A percentile compares a stretch with the other conserved stretches of the same genome.
Conservation (phyloP, 2,888 invertebrate species). For the Nemotelus pantherinus region DNA sequence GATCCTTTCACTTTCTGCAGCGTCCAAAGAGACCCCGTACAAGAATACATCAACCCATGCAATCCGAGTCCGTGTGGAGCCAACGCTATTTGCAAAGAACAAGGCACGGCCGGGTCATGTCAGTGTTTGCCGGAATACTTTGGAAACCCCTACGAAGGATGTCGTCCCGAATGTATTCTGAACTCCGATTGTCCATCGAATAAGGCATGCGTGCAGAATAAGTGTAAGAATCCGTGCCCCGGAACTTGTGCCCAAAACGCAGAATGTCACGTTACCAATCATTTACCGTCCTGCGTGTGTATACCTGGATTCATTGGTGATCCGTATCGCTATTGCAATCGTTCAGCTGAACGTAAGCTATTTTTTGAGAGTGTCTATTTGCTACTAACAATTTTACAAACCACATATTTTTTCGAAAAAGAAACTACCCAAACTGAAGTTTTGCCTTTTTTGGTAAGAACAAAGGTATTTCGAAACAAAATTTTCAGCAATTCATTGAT, state of each 20-base stretch:
- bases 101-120: constrained; percentile 73
- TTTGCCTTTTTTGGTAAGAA: too few relatives aligned
- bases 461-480: too few relatives aligned
- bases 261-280: constrained; percentile 76
- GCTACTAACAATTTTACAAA: not conserved
- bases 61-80: constrained; percentile 74
- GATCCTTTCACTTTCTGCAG: constrained; percentile 72
- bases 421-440: too few relatives aligned
- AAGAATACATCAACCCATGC: constrained; percentile 66
- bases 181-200: constrained; percentile 80
- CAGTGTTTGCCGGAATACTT: constrained; percentile 73
- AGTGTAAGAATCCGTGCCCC: constrained; percentile 82
- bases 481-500: too few relatives aligned
- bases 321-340: constrained; percentile 74
- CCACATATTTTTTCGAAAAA: not conserved
- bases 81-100: constrained; percentile 74
- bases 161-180: constrained; percentile 80
- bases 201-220: constrained; percentile 76
- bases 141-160: constrained; percentile 76
- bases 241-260: constrained; percentile 81
- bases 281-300: constrained; percentile 77
- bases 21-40: constrained; percentile 58
- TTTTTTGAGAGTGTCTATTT: not conserved
- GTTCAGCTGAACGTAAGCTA: constrained; percentile 67
- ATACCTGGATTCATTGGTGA: constrained; percentile 77